phyloP scores from a whole-genome alignment of 1,140 invertebrate genomes.

The Mycetomoellerius zeteki region DNA sequence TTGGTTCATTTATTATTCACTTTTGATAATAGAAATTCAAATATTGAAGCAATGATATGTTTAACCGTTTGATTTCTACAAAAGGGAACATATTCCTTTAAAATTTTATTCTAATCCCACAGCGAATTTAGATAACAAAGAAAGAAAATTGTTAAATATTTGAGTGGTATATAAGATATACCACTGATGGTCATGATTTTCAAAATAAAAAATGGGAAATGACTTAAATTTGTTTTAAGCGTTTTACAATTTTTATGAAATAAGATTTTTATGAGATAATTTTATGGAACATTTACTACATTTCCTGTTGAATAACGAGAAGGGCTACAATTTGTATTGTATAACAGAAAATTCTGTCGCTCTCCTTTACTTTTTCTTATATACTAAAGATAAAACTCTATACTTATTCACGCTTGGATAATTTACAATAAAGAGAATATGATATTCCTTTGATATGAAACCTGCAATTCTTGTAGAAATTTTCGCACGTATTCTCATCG shows the following conservation, averaged over 20 bases:
- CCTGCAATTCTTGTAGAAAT: conserved; percentile 17
- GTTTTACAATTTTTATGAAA: background rate
- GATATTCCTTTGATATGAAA: conserved; percentile 33
- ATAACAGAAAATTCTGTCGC: conserved; percentile 26
- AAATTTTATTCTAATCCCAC: background rate
- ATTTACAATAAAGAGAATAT: conserved; percentile 32
- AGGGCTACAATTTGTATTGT: conserved; percentile 11
- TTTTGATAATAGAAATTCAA: conserved; percentile 16
- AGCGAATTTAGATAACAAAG: background rate
- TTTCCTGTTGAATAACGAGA: background rate
- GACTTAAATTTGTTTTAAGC: background rate
- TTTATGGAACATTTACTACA: background rate
- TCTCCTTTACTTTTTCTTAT: conserved; percentile 21
- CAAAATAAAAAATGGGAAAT: background rate
- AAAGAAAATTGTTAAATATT: background rate
- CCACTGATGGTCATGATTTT: background rate
- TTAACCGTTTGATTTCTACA: background rate
- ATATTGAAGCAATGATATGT: background rate
- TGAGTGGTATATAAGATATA: too few relatives aligned
- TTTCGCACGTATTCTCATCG: conserved; percentile 14
- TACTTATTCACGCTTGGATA: conserved; percentile 35
- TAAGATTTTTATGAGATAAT: conserved; percentile 41
- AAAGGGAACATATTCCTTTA: background rate
- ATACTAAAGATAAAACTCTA: conserved; percentile 5
- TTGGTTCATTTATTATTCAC: conserved; percentile 24